These are phyloP conservation scores for Lophius piscatorius DNA, from an alignment of 2,113 vertebrate genomes.

Conservation along the genomic window DNA sequence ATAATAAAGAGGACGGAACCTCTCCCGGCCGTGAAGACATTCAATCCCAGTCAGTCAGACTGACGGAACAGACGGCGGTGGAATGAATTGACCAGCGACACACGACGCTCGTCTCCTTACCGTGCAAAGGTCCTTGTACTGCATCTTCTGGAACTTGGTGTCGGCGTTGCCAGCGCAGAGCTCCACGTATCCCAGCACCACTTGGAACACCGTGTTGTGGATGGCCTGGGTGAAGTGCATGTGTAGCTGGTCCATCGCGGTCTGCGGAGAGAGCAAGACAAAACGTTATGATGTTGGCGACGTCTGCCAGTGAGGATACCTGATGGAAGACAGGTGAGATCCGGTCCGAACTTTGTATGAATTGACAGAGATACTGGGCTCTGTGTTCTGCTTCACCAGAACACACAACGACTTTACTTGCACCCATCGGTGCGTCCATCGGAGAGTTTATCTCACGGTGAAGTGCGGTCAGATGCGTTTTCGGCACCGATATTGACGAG, in stretches of 20 bases:
- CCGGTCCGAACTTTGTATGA: too few relatives aligned
- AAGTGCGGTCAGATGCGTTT: too few relatives aligned
- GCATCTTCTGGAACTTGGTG: constrained; percentile 99
- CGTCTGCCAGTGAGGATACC: constrained; percentile 18
- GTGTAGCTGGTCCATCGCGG: constrained; percentile 98
- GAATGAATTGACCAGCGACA: not conserved
- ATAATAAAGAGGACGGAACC: not conserved
- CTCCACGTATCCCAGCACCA: constrained; percentile 98
- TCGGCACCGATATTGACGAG: too few relatives aligned
- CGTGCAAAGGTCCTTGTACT: constrained; percentile 97
- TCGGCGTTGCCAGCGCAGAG: constrained; percentile 96
- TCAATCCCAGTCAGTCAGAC: not conserved
- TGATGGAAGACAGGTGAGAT: too few relatives aligned
- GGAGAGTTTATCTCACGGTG: too few relatives aligned
- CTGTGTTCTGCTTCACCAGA: too few relatives aligned
- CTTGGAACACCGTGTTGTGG: constrained; percentile 98
- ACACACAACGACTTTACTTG: too few relatives aligned
- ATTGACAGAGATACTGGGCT: too few relatives aligned
- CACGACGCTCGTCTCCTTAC: constrained; percentile 73
- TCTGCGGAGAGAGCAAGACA: constrained; percentile 79
- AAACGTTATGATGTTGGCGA: constrained; percentile 7
- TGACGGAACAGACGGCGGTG: not conserved
- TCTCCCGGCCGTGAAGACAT: not conserved
- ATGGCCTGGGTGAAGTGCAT: constrained; percentile 99
- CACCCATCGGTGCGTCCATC: too few relatives aligned